Percentiles rank a stretch among this genome's conserved stretches.
These are phyloP conservation scores for Cephus nigrinus DNA, from an alignment of 2,888 invertebrate species.

Conservation along the genomic window DNA sequence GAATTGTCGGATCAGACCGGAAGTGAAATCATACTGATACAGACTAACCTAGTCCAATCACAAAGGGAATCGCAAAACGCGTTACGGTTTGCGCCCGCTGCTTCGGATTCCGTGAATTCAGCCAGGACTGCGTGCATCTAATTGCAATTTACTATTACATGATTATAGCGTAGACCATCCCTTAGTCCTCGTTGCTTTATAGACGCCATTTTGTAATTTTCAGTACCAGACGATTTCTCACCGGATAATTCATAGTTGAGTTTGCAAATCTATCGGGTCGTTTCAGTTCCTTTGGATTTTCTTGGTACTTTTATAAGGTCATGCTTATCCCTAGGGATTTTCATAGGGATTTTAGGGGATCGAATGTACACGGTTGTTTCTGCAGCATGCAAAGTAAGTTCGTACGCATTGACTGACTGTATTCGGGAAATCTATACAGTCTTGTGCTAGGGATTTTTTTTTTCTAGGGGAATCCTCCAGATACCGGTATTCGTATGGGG, in stretches of 20 bases:
- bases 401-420: neutral
- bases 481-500: too few relatives aligned
- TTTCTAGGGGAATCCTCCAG: too few relatives aligned
- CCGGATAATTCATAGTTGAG: too few relatives aligned
- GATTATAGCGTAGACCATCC: neutral
- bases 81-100: constrained; percentile 23
- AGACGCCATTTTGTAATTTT: too few relatives aligned
- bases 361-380: neutral
- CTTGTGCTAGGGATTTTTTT: neutral
- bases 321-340: neutral
- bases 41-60: constrained; percentile 30
- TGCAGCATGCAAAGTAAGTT: neutral
- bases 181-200: too few relatives aligned
- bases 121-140: neutral
- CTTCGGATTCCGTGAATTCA: constrained; percentile 25
- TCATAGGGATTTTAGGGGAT: neutral
- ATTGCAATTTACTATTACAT: constrained; percentile 2
- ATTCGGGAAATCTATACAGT: neutral
- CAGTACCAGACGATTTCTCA: too few relatives aligned
- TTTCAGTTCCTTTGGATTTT: neutral
- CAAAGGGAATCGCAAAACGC: constrained; percentile 52
- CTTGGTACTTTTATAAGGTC: neutral
- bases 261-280: neutral
- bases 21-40: neutral
- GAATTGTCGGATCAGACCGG: neutral